A percentile compares a stretch with the other conserved stretches of the same genome.
phyloP scores from a whole-genome alignment of 2,888 invertebrate species.

The Drosophila barbarae region DNA sequence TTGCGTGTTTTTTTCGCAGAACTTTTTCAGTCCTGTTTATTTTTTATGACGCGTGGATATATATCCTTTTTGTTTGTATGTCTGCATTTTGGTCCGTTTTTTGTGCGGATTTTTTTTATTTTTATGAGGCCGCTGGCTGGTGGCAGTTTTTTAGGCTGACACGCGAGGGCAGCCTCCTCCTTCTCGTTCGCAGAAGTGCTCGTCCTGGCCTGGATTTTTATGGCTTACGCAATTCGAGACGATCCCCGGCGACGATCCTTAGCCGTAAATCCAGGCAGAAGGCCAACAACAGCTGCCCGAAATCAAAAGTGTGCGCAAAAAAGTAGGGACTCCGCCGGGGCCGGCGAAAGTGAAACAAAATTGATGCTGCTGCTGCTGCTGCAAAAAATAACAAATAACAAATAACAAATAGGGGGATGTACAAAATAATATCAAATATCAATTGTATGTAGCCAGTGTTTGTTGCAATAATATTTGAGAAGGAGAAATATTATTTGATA shows the following conservation, averaged over 20 bases:
- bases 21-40: slow-evolving; percentile 20
- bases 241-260: slow-evolving; percentile 22
- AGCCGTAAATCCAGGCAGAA: slow-evolving; percentile 29
- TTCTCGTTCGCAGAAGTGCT: slow-evolving; percentile 47
- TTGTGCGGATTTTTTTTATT: slow-evolving; percentile 37
- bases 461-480: slow-evolving; percentile 7
- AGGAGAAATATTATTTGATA: no score
- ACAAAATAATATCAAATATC: slow-evolving; percentile 27
- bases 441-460: slow-evolving; percentile 17
- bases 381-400: neutral
- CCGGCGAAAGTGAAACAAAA: slow-evolving; percentile 1
- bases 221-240: slow-evolving; percentile 56
- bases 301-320: slow-evolving; percentile 29
- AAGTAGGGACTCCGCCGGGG: neutral
- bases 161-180: slow-evolving; percentile 49
- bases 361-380: neutral
- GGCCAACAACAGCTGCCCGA: slow-evolving; percentile 21
- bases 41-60: slow-evolving; percentile 52
- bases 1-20: slow-evolving; percentile 6
- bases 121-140: slow-evolving; percentile 10
- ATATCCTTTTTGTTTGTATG: slow-evolving; percentile 34
- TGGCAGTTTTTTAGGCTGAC: slow-evolving; percentile 68
- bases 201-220: slow-evolving; percentile 44
- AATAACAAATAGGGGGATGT: neutral
- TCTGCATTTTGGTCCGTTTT: slow-evolving; percentile 36